Evolutionary conservation across 2,797 vertebrate species (phyloP).

Genomic region (Neosilurus hyrtlii): DNA sequence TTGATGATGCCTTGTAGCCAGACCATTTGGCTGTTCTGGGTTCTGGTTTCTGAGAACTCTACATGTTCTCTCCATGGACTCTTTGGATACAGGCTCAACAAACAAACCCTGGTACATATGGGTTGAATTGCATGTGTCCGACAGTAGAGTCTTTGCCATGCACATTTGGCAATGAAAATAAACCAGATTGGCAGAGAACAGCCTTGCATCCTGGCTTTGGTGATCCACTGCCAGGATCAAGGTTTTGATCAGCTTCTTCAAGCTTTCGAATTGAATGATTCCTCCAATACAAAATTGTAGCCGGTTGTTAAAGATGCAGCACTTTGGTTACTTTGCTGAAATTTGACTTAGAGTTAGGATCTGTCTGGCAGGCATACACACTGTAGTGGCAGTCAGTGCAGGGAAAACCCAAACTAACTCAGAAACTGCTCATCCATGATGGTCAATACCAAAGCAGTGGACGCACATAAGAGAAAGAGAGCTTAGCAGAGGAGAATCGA

Average conservation of each 20-base stretch:
- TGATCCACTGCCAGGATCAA: background rate
- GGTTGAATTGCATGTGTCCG: slow-evolving; percentile 12
- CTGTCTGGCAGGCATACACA: background rate
- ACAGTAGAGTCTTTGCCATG: background rate
- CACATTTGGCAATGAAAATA: slow-evolving; percentile 9
- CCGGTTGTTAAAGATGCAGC: background rate
- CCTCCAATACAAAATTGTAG: background rate
- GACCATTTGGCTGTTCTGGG: slow-evolving; percentile 12
- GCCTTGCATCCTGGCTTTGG: background rate
- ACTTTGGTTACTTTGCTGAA: background rate
- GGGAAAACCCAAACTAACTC: background rate
- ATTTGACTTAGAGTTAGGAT: background rate
- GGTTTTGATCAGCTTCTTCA: background rate
- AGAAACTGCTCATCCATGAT: background rate
- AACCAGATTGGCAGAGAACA: background rate
- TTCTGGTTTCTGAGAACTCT: background rate
- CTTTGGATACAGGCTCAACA: background rate
- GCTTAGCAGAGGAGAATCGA: background rate
- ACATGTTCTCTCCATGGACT: background rate
- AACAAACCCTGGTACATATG: slow-evolving; percentile 10
- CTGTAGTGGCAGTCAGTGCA: background rate
- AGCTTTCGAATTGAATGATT: background rate
- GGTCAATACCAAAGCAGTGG: background rate
- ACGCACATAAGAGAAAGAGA: background rate
- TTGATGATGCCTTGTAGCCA: background rate